Percentiles rank a stretch among this genome's conserved stretches.
phyloP scores from a whole-genome alignment of 2,113 vertebrate genomes.

The Empidonax alnorum region DNA sequence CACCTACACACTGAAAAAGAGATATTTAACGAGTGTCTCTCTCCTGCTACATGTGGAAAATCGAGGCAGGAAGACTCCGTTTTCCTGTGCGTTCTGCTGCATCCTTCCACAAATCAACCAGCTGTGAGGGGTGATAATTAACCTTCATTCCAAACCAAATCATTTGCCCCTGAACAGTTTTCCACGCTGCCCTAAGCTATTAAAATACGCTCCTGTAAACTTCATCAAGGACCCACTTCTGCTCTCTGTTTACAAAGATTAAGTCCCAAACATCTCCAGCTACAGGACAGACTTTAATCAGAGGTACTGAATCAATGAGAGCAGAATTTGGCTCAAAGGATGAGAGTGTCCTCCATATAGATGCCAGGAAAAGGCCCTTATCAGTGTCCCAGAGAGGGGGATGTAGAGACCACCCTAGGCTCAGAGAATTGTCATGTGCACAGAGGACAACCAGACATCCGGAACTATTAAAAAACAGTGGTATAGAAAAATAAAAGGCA shows the following conservation, averaged over 20 bases:
- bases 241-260: neutral
- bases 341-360: neutral
- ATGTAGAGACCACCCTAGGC: neutral
- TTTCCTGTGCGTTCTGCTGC: neutral
- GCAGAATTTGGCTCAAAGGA: constrained; percentile 48
- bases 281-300: neutral
- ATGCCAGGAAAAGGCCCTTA: neutral
- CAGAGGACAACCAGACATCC: constrained; percentile 28
- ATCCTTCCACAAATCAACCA: neutral
- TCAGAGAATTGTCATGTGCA: constrained; percentile 21
- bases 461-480: constrained; percentile 49
- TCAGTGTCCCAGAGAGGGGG: neutral
- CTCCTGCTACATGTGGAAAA: constrained; percentile 43
- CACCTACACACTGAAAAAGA: constrained; percentile 23
- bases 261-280: neutral
- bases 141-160: constrained; percentile 16
- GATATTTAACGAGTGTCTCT: neutral
- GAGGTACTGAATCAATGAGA: constrained; percentile 31
- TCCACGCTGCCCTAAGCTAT: neutral
- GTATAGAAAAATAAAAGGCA: constrained; percentile 64
- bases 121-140: neutral
- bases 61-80: constrained; percentile 35
- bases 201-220: constrained; percentile 20
- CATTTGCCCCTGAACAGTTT: constrained; percentile 2
- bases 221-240: neutral